Conservation (phyloP, 2,888 invertebrate genomes). For the Nebria brevicollis region DNA sequence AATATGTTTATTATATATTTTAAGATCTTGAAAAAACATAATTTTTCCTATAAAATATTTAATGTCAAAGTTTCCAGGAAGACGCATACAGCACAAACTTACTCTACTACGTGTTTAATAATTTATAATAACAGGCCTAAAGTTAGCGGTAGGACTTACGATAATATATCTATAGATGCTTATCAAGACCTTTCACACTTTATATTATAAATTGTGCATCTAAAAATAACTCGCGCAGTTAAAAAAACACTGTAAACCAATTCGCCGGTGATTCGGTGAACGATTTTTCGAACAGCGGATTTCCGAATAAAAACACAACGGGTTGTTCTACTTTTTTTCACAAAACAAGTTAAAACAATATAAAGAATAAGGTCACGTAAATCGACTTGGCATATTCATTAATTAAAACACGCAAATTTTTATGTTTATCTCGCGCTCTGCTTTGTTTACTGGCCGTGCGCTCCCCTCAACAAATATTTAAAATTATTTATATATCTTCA, state of each 20-base stretch:
- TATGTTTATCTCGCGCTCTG: background rate
- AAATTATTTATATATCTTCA: background rate
- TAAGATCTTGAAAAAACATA: background rate
- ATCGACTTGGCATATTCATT: slow-evolving; percentile 26
- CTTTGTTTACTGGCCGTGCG: too few species aligned
- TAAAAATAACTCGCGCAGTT: background rate
- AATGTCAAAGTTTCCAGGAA: background rate
- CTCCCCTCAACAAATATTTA: background rate
- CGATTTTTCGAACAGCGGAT: slow-evolving; percentile 36
- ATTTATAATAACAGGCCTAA: background rate
- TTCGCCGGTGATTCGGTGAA: slow-evolving; percentile 16
- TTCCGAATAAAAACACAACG: slow-evolving; percentile 27
- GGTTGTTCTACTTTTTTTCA: slow-evolving; percentile 37
- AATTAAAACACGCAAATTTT: slow-evolving; percentile 23
- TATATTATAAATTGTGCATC: background rate
- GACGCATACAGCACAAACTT: background rate
- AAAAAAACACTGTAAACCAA: slow-evolving; percentile 16
- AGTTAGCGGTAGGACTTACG: background rate
- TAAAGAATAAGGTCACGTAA: slow-evolving; percentile 37
- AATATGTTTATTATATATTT: background rate
- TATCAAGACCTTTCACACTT: background rate
- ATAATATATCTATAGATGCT: background rate
- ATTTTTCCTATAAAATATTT: background rate
- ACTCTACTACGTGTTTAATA: background rate
- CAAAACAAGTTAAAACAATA: background rate